Conservation (phyloP, 1,140 invertebrate species). For the Drosophila sproati region DNA sequence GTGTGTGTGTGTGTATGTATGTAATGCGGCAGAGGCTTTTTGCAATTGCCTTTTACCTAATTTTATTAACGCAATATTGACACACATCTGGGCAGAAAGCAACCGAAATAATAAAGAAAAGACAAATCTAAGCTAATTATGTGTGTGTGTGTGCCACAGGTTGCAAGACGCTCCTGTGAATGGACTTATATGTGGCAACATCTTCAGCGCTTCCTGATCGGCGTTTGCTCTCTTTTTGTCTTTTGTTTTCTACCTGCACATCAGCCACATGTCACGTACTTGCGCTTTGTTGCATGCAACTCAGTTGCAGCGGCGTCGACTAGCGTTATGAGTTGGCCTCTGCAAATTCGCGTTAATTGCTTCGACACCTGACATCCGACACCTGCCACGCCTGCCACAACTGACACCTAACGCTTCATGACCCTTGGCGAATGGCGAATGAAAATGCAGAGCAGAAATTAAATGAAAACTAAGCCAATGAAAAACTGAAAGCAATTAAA, state of each 20-base stretch:
- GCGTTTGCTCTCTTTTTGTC: conserved; percentile 52
- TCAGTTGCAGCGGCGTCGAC: conserved; percentile 25
- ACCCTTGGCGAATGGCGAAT: conserved; percentile 1
- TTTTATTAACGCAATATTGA: conserved; percentile 82
- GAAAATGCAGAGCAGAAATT: background rate
- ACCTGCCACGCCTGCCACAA: conserved; percentile 8
- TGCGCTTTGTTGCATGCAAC: conserved; percentile 36
- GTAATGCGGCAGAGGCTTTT: conserved; percentile 58
- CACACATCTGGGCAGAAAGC: conserved; percentile 58
- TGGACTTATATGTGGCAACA: conserved; percentile 22
- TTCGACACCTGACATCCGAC: conserved; percentile 12
- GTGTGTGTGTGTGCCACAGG: conserved; percentile 21
- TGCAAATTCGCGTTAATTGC: conserved; percentile 21
- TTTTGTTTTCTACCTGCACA: conserved; percentile 12
- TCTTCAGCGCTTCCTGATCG: conserved; percentile 38
- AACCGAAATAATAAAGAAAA: conserved; percentile 15
- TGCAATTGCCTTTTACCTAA: conserved; percentile 79
- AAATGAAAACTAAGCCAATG: background rate
- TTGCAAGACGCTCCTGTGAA: background rate
- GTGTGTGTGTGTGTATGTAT: background rate
- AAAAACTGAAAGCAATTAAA: background rate
- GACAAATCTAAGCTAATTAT: conserved; percentile 79
- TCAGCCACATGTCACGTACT: conserved; percentile 30
- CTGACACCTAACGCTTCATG: conserved; percentile 7
- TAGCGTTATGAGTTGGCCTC: conserved; percentile 27